Evolutionary conservation across 1,140 invertebrate genomes (phyloP).

Genomic region (Acromyrmex echinatior): DNA sequence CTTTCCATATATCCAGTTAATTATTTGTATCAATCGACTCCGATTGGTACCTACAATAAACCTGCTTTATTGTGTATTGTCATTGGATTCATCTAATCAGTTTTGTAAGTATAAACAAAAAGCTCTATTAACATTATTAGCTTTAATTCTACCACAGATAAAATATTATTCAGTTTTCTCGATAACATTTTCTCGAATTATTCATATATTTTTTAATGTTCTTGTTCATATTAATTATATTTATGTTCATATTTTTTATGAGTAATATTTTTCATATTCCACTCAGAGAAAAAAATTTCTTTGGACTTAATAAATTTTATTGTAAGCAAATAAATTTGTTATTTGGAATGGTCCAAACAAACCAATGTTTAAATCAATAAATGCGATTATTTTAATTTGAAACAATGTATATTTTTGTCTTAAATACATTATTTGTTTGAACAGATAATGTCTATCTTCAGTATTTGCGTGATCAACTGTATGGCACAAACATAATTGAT

Average conservation of each 20-base stretch:
- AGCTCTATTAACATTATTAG: neutral
- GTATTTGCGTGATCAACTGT: no score
- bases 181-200: neutral
- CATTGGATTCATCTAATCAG: slow-evolving; percentile 88
- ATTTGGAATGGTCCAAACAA: no score
- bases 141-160: neutral
- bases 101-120: slow-evolving; percentile 87
- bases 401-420: no score
- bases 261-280: neutral
- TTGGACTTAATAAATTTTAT: no score
- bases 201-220: neutral
- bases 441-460: no score
- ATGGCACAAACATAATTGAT: no score
- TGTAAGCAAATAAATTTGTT: no score
- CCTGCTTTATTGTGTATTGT: slow-evolving; percentile 89
- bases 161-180: neutral
- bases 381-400: no score
- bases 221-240: neutral
- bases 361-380: no score
- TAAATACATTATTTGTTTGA: no score
- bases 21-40: slow-evolving; percentile 85
- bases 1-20: slow-evolving; percentile 86
- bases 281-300: no score
- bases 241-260: neutral
- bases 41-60: slow-evolving; percentile 81